phyloP scores from a whole-genome alignment of 2,797 vertebrate species.

The Macropodus opercularis region DNA sequence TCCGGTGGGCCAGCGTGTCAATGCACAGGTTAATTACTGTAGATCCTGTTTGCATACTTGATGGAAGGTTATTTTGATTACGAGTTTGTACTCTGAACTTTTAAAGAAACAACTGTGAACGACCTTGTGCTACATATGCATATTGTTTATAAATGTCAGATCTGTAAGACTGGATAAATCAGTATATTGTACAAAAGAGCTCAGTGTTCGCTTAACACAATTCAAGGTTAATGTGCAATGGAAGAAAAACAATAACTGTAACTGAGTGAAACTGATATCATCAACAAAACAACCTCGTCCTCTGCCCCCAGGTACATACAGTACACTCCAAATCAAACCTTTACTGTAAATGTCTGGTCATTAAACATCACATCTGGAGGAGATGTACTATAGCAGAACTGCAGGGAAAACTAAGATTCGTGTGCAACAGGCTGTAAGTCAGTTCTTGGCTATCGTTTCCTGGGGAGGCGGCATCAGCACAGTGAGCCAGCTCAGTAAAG shows the following conservation, averaged over 20 bases:
- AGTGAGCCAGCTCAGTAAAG: constrained; percentile 18
- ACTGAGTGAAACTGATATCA: too few relatives aligned
- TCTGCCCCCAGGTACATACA: not conserved
- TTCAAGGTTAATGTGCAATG: not conserved
- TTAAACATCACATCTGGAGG: not conserved
- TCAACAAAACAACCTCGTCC: not conserved
- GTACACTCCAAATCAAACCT: not conserved
- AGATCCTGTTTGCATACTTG: constrained; percentile 26
- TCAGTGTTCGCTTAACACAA: too few relatives aligned
- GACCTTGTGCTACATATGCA: not conserved
- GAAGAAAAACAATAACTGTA: too few relatives aligned
- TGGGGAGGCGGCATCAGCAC: constrained; percentile 18
- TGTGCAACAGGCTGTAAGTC: constrained; percentile 22
- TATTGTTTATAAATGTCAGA: not conserved
- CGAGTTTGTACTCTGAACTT: constrained; percentile 8
- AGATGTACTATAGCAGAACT: not conserved
- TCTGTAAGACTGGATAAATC: too few relatives aligned
- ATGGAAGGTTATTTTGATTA: constrained; percentile 18
- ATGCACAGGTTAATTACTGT: constrained; percentile 39
- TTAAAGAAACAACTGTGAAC: constrained; percentile 20
- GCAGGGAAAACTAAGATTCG: constrained; percentile 5
- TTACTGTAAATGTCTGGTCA: too few relatives aligned
- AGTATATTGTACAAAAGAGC: too few relatives aligned
- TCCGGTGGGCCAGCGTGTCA: constrained; percentile 23
- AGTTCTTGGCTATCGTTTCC: constrained; percentile 26